Conservation (phyloP, 2,797 vertebrate genomes). For the Pseudomugil gertrudae region DNA sequence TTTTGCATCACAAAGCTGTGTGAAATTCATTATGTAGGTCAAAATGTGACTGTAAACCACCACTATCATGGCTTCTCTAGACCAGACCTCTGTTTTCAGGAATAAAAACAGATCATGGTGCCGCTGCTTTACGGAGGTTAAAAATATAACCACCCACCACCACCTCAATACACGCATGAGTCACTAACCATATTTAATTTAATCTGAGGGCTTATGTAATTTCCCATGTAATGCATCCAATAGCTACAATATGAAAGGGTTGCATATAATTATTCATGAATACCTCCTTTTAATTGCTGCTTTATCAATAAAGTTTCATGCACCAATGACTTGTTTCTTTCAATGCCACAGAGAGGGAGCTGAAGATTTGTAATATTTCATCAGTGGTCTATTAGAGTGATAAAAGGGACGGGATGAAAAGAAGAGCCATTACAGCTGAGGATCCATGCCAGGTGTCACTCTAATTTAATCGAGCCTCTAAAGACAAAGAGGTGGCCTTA, state of each 20-base stretch:
- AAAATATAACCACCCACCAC: constrained; percentile 56
- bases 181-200: constrained; percentile 50
- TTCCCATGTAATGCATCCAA: constrained; percentile 43
- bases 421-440: constrained; percentile 57
- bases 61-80: constrained; percentile 38
- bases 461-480: constrained; percentile 70
- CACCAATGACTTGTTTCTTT: constrained; percentile 50
- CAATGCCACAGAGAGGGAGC: constrained; percentile 27
- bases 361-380: constrained; percentile 62
- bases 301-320: constrained; percentile 44
- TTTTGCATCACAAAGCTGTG: constrained; percentile 80
- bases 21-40: constrained; percentile 73
- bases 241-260: constrained; percentile 24
- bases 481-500: constrained; percentile 70
- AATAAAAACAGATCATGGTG: constrained; percentile 31
- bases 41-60: constrained; percentile 60
- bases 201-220: constrained; percentile 43
- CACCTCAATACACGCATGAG: constrained; percentile 29
- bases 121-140: constrained; percentile 36
- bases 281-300: constrained; percentile 54
- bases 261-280: constrained; percentile 46
- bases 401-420: constrained; percentile 62
- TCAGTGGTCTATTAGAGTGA: constrained; percentile 62
- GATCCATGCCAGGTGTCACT: constrained; percentile 68
- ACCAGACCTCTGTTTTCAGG: constrained; percentile 46